These are phyloP conservation scores for Limnephilus rhombicus DNA, from an alignment of 2,888 invertebrate species.

Conservation along the genomic window DNA sequence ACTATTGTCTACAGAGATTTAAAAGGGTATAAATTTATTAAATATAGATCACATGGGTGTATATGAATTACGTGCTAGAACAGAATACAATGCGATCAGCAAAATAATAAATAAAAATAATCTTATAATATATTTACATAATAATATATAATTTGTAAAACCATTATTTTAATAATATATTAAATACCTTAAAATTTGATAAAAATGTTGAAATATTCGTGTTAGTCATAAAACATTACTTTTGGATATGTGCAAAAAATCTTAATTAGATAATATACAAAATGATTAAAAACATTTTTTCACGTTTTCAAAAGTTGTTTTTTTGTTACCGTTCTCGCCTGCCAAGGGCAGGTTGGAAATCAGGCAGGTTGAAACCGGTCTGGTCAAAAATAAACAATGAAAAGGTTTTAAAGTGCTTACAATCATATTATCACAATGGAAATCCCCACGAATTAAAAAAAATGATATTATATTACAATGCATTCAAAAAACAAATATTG, in stretches of 20 bases:
- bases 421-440: background rate
- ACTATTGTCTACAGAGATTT: constrained; percentile 40
- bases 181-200: background rate
- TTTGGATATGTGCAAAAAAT: background rate
- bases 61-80: constrained; percentile 50
- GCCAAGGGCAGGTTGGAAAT: background rate
- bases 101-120: background rate
- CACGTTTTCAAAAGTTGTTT: background rate
- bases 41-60: constrained; percentile 52
- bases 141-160: background rate
- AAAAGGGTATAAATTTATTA: constrained; percentile 45
- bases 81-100: background rate
- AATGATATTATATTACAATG: constrained; percentile 5
- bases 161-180: background rate
- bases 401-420: too few species aligned
- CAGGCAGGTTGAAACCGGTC: background rate
- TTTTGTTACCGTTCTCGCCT: background rate
- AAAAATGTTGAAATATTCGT: background rate
- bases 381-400: background rate
- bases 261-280: too few species aligned
- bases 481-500: background rate
- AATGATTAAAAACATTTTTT: background rate
- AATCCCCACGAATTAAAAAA: background rate
- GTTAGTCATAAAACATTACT: background rate
- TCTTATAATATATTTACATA: background rate